Percentiles rank a stretch among this genome's conserved stretches.
Conservation (phyloP, 2,797 vertebrate genomes). For the Ispidina picta region DNA sequence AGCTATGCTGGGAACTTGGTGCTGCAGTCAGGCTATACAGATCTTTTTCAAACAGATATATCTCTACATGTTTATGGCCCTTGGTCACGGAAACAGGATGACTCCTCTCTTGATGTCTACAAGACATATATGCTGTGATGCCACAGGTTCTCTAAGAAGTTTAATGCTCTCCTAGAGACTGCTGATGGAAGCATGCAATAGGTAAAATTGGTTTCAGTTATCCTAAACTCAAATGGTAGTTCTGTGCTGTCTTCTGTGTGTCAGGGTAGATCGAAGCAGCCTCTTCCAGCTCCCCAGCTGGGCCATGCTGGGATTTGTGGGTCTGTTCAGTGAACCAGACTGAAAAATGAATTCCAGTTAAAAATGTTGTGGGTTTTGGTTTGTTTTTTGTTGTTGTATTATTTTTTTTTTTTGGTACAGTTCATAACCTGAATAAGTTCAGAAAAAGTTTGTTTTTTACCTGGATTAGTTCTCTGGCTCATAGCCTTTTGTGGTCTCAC, state of each 20-base stretch:
- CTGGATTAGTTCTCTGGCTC: background rate
- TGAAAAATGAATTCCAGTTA: background rate
- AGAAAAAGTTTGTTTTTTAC: background rate
- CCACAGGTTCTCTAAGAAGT: background rate
- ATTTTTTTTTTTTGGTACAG: background rate
- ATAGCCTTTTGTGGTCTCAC: accelerated
- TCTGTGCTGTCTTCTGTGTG: background rate
- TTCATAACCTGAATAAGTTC: background rate
- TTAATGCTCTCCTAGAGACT: background rate
- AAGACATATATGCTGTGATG: background rate
- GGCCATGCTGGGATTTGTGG: background rate
- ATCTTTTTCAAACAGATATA: background rate
- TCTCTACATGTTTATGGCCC: background rate
- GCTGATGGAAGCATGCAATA: background rate
- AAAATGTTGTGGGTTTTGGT: background rate
- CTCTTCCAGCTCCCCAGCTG: background rate
- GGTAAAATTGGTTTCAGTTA: background rate
- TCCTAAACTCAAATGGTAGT: background rate
- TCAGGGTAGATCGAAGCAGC: background rate
- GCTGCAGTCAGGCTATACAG: background rate
- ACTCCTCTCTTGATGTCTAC: background rate
- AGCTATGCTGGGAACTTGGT: constrained; percentile 12
- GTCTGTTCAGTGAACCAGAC: background rate
- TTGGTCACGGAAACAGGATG: background rate
- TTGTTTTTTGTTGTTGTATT: too few species aligned